A percentile compares a stretch with the other conserved stretches of the same genome.
These are phyloP conservation scores for Acleris holmiana DNA, from an alignment of 2,888 invertebrate genomes.

Conservation along the genomic window DNA sequence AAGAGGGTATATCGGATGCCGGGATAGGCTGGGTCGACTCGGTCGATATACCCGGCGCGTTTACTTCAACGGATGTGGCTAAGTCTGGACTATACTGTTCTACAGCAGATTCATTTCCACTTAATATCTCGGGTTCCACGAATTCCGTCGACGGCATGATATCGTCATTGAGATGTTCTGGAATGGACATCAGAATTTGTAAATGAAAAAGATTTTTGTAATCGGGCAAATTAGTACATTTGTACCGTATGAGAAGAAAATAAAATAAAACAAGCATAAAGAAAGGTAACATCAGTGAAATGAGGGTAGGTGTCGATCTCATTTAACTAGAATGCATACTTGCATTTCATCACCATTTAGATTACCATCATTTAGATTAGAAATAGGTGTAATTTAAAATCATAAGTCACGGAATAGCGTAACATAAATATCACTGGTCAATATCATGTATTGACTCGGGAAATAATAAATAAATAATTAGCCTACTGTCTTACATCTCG, in stretches of 20 bases:
- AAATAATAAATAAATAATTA: neutral
- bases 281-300: neutral
- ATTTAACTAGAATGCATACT: neutral
- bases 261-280: neutral
- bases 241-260: no score
- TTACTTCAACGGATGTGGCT: neutral
- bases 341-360: no score
- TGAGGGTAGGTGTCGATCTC: neutral
- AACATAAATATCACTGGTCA: slow-evolving; percentile 1
- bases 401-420: neutral
- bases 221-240: no score
- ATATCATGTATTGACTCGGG: slow-evolving; percentile 11
- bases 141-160: neutral
- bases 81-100: neutral
- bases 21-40: neutral
- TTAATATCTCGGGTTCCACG: neutral
- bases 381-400: neutral
- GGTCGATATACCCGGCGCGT: neutral
- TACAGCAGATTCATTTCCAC: neutral
- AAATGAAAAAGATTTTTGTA: neutral
- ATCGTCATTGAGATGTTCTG: slow-evolving; percentile 1
- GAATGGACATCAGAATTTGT: neutral
- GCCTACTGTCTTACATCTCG: neutral
- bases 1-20: slow-evolving; percentile 22
- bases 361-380: no score